Percentiles rank a stretch among this genome's conserved stretches.
Conservation (phyloP, 2,797 vertebrate species). For the Gadopsis marmoratus region DNA sequence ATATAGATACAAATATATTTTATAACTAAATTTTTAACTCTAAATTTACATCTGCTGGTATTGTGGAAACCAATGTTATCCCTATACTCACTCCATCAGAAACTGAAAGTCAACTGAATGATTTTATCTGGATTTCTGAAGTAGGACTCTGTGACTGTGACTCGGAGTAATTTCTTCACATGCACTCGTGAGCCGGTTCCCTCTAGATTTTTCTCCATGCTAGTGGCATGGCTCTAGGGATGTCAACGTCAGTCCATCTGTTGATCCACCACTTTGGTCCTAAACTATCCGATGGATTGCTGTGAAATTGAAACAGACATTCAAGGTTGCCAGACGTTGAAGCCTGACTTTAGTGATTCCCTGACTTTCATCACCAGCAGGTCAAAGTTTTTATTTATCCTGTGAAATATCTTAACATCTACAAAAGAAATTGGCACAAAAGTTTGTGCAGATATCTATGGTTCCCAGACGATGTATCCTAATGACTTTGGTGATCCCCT, state of each 20-base stretch:
- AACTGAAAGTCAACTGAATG: neutral
- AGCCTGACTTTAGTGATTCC: neutral
- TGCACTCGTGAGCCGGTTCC: too few relatives aligned
- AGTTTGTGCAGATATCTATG: neutral
- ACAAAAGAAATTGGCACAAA: neutral
- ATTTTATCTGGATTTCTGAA: neutral
- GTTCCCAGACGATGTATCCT: neutral
- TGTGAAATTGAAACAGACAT: neutral
- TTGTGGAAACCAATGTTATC: neutral
- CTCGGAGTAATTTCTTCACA: conserved; percentile 5
- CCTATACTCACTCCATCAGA: conserved; percentile 1
- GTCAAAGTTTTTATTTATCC: neutral
- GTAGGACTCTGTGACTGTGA: too few relatives aligned
- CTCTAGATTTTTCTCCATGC: neutral
- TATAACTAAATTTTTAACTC: neutral
- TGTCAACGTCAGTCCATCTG: neutral
- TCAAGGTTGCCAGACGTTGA: neutral
- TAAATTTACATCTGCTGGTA: neutral
- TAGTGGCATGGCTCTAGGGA: neutral
- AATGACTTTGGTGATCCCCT: neutral
- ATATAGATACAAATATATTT: neutral
- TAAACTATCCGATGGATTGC: neutral
- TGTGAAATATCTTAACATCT: neutral
- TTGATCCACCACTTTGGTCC: neutral
- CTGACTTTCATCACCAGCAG: neutral